Percentiles rank a stretch among this genome's conserved stretches.
Conservation (phyloP, 2,888 invertebrate genomes). For the Meta bourneti region DNA sequence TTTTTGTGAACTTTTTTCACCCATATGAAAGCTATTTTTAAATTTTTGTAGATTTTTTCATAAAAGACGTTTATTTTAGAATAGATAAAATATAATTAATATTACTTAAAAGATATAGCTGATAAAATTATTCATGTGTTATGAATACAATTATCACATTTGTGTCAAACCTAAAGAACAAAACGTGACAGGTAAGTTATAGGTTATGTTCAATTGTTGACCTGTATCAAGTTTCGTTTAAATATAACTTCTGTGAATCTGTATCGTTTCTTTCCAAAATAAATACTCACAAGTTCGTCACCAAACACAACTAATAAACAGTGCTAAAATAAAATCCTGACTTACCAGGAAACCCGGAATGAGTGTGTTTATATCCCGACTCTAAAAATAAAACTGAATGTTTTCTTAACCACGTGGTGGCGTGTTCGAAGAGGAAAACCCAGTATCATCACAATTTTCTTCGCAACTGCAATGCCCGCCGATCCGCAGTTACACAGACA, state of each 20-base stretch:
- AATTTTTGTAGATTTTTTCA: too few relatives aligned
- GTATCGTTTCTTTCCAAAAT: not conserved
- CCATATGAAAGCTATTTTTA: too few relatives aligned
- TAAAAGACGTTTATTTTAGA: too few relatives aligned
- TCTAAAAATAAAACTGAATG: conserved; percentile 46
- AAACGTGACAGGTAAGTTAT: too few relatives aligned
- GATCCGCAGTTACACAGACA: conserved; percentile 65
- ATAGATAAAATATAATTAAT: too few relatives aligned
- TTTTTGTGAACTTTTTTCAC: too few relatives aligned
- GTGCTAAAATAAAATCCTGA: conserved; percentile 6
- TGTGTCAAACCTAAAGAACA: too few relatives aligned
- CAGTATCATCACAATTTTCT: conserved; percentile 50
- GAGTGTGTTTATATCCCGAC: conserved; percentile 6
- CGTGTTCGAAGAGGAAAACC: conserved; percentile 48
- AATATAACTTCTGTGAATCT: not conserved
- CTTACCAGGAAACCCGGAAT: conserved; percentile 7
- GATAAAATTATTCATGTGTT: too few relatives aligned
- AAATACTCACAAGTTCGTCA: not conserved
- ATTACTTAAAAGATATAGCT: too few relatives aligned
- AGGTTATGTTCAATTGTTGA: too few relatives aligned
- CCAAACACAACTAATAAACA: not conserved
- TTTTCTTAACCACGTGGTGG: conserved; percentile 51
- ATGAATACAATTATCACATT: too few relatives aligned
- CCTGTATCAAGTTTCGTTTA: not conserved
- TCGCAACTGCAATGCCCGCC: conserved; percentile 55